Base-by-base conservation (phyloP, 30 jellyfish, hydroid and myxozoan species). In the Nemopilema nomurai region DNA sequence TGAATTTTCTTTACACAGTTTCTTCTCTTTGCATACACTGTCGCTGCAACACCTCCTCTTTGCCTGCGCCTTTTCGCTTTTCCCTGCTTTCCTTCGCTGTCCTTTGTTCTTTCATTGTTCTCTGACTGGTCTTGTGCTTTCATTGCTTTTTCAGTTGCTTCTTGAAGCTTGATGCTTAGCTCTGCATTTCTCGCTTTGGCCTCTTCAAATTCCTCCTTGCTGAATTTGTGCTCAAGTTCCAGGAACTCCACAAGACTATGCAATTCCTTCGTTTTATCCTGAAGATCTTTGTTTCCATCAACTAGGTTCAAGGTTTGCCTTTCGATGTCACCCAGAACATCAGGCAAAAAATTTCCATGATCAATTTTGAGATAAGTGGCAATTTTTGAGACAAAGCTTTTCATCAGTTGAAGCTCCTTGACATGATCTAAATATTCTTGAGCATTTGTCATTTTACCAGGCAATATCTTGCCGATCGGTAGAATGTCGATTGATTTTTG, bases 201-300 rank as follows among this genome's bases (percentile, higher is more conserved):
- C 1, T 76, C 86, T 4, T 51, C 41, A 1, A 76, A 13, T 1
- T 76, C 86, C 25, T 76, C 86, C 64, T 18, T 8, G 7, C 64
- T 52, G 21, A 51, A 51, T 62, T 76, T 76, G n/a, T 1, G 53
- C 25, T 76, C 86, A 8, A 24, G 16, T 23, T 76, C 71, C 75
- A 76, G 25, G 19, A 76, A 76, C 29, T 76, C 76, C 13, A 76
- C 75, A 16, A 76, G 65, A n/a, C 62, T 71, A 22, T 51, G 50
- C 62, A 76, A 4, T 22, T 76, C 86, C 30, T 27, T 30, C 29
- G 53, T 51, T 52, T 76, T 26, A 0, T 17, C 28, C 19, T 51
- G 8, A 19, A 76, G 76, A 16, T 41, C 23, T 13, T 22, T 8
- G 8, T 51, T 33, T 27, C 49, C 72, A 1, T 41, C 72, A 1